Conservation (phyloP, 2,888 invertebrate genomes). For the Hypsopygia costalis region DNA sequence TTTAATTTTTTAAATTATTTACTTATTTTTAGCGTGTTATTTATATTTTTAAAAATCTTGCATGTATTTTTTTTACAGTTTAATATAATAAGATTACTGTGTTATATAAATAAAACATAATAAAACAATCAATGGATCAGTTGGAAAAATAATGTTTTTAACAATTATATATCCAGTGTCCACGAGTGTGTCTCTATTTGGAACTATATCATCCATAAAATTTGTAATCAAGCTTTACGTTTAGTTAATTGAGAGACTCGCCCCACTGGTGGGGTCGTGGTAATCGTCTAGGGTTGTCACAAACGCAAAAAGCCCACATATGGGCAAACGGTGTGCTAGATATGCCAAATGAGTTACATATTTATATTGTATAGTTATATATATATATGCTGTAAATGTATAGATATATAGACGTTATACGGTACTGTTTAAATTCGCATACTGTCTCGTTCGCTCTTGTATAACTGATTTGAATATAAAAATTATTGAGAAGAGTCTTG, state of each 20-base stretch:
- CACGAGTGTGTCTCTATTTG: no score
- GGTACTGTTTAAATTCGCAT: background rate
- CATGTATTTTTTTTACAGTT: no score
- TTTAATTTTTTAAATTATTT: no score
- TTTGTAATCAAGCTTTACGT: background rate
- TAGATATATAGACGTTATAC: constrained; percentile 9
- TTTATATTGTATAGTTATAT: constrained; percentile 38
- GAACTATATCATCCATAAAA: no score
- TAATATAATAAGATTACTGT: no score
- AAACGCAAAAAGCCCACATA: constrained; percentile 17
- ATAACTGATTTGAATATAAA: constrained; percentile 4
- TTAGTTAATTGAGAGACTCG: background rate
- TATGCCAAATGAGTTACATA: constrained; percentile 57
- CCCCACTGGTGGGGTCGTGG: background rate
- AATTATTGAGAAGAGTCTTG: no score
- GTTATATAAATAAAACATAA: no score
- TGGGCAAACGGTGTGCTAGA: constrained; percentile 57
- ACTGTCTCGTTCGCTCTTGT: constrained; percentile 1
- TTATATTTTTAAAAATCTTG: no score
- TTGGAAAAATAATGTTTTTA: no score
- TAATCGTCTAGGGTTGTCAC: constrained; percentile 12
- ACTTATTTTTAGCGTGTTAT: no score
- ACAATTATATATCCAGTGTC: no score
- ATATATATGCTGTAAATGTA: constrained; percentile 25
- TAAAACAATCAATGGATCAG: no score